Evolutionary conservation across 2,797 vertebrate species (phyloP), one percentile per base, ranked within the genome.

Genomic region (Epinephelus malabaricus): DNA sequence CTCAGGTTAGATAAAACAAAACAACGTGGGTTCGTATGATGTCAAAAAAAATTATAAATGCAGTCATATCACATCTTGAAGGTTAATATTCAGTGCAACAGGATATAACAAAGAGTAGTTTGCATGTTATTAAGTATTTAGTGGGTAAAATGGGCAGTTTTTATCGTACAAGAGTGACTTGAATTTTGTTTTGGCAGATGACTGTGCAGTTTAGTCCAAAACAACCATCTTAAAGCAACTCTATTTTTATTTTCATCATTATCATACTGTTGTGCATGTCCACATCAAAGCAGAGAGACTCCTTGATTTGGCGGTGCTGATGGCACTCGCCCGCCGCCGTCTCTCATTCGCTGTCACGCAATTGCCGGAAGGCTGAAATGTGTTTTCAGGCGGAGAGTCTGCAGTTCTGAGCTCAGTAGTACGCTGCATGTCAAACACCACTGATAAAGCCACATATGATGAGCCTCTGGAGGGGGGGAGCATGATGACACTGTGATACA

Each of bases 341-440:
- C 53, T 49, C 69, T 56, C 21, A 10, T 47, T 50, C 34, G 21
- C 61, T 72, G 78, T 87, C 85, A 88, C 23, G 66, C 80, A 60
- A 49, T 25, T 2, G 69, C 80, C 53, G 34, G 60, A 61, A 70
- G 74, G 70, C 73, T 40, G 53, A 60, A 74, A 79, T 83, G 71
- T 76, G 78, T 83, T 86, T 77, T 76, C 83, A 85, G 79, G 83
- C 69, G n/a, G 51, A 63, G 17, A 53, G 58, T 70, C 64, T 78
- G 55, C 67, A 30, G 53, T 27, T 68, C 46, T 45, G 75, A 67
- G 73, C 66, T 74, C 76, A 71, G 77, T 51, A 34, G 70, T 84
- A 63, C 27, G 17, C 69, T 81, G 84, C 69, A 73, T 69, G 81
- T 83, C 84, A 81, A 78, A 79, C 59, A 43, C 53, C 46, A 30